Evolutionary conservation across 2,113 vertebrate genomes (phyloP).

Genomic region (Sapajus apella): DNA sequence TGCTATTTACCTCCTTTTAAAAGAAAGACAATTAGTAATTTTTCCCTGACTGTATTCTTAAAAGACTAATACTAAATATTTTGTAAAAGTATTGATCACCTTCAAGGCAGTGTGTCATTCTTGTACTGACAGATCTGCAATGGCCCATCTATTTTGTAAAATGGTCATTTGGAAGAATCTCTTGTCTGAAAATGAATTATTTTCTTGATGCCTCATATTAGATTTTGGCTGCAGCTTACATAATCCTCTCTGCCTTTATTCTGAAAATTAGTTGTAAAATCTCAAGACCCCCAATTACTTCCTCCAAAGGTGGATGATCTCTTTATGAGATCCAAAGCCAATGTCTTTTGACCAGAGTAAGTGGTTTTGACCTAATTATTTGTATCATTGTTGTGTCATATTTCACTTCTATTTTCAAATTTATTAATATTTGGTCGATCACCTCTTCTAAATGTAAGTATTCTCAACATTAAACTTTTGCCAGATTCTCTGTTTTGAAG

Average conservation of each 20-base stretch:
- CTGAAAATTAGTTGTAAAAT: background rate
- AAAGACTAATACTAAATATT: background rate
- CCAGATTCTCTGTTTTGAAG: background rate
- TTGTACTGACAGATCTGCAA: background rate
- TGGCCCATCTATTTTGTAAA: background rate
- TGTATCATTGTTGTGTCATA: background rate
- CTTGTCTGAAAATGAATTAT: background rate
- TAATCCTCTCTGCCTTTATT: background rate
- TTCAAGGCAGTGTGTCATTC: background rate
- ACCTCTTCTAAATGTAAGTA: background rate
- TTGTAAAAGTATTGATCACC: background rate
- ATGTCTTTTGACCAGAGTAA: background rate
- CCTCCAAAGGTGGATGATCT: background rate
- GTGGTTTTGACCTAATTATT: background rate
- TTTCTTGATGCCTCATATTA: background rate
- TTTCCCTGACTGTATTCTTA: background rate
- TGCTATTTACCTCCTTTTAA: background rate
- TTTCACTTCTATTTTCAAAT: background rate
- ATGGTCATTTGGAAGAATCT: background rate
- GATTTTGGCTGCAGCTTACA: background rate
- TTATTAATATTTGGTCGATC: background rate
- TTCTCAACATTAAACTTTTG: background rate
- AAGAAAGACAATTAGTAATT: background rate
- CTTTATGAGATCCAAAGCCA: background rate
- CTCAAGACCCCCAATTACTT: background rate